Evolutionary conservation across 30 jellyfish, hydroid and myxozoan species (phyloP).

Genomic region (Cassiopea xamachana): DNA sequence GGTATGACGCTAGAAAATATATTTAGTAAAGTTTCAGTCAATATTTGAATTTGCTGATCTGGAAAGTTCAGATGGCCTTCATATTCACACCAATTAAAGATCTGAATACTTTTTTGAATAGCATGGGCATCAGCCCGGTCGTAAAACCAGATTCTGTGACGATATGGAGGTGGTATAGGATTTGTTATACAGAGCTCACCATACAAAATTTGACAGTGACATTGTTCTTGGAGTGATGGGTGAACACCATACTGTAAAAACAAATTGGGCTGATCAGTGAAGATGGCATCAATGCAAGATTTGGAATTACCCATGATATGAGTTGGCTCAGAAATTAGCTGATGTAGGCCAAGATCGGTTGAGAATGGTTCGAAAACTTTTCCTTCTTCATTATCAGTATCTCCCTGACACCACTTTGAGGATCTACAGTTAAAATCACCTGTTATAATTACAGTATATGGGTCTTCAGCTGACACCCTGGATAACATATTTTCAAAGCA

Average conservation of each 20-base stretch:
- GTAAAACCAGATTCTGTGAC: conserved; percentile 44
- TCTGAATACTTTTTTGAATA: conserved; percentile 23
- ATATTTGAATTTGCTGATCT: conserved; percentile 30
- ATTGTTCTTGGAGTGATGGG: conserved; percentile 56
- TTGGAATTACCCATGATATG: conserved; percentile 47
- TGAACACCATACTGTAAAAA: conserved; percentile 44
- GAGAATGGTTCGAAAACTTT: conserved; percentile 44
- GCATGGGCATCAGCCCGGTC: conserved; percentile 37
- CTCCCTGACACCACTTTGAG: conserved; percentile 55
- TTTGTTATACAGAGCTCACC: conserved; percentile 38
- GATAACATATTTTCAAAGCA: neutral
- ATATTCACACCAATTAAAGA: conserved; percentile 27
- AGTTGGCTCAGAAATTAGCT: conserved; percentile 40
- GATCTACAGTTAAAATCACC: conserved; percentile 46
- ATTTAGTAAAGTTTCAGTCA: conserved; percentile 46
- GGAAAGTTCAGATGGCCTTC: neutral
- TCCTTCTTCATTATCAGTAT: conserved; percentile 51
- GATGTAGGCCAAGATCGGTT: conserved; percentile 48
- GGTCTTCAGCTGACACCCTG: neutral
- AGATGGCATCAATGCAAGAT: conserved; percentile 54
- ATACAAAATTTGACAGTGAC: conserved; percentile 46
- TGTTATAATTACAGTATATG: neutral
- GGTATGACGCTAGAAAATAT: conserved; percentile 54
- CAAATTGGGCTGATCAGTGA: conserved; percentile 58
- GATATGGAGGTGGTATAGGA: conserved; percentile 61